Evolutionary conservation across 1,140 invertebrate genomes (phyloP), one percentile per base, ranked within the genome.

Genomic region (Trichogramma pretiosum): DNA sequence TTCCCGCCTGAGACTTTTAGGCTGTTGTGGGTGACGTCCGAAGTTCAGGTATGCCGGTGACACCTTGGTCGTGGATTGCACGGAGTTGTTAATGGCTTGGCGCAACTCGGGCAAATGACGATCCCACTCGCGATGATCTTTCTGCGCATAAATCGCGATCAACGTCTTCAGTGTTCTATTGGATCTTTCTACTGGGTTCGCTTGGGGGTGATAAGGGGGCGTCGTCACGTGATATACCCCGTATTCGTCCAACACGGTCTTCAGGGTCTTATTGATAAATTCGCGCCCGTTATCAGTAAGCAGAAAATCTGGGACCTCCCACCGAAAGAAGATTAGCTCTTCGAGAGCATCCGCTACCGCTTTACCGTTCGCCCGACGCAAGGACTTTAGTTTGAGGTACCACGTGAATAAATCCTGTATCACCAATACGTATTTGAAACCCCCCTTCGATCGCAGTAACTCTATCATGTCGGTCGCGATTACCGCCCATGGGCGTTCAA

Each of bases 111-210:
- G n/a, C n/a, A n/a, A n/a, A n/a, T n/a, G n/a, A n/a, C n/a, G n/a
- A n/a, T n/a, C n/a, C 0, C 52, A 34, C 9, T 65, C 63, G n/a
- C 58, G 52, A 7, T 62, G 58, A 23, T 64, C 64, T 28, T 28
- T 28, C 32, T 34, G 32, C 3, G 61, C 58, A 28, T 44, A n/a
- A 14, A 3, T 46, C 44, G 8, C 24, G n/a, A 23, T 42, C 42
- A 4, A 46, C 32, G 16, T 34, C 45, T 7, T 16, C 30, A 30
- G 18, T 36, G 24, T 42, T 42, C 30, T 47, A 46, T n/a, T 16
- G n/a, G 13, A 34, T 4, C 11, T 34, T n/a, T 34, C 16, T 14
- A n/a, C 32, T 14, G n/a, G 16, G 5, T 16, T 16, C 16, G 16
- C 5, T n/a, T 34, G 32, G n/a, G 5, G 11, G 5, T 14, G 5